These are phyloP conservation scores for Poeciliopsis gracilis DNA, from an alignment of 2,797 vertebrate species.

Conservation along the genomic window DNA sequence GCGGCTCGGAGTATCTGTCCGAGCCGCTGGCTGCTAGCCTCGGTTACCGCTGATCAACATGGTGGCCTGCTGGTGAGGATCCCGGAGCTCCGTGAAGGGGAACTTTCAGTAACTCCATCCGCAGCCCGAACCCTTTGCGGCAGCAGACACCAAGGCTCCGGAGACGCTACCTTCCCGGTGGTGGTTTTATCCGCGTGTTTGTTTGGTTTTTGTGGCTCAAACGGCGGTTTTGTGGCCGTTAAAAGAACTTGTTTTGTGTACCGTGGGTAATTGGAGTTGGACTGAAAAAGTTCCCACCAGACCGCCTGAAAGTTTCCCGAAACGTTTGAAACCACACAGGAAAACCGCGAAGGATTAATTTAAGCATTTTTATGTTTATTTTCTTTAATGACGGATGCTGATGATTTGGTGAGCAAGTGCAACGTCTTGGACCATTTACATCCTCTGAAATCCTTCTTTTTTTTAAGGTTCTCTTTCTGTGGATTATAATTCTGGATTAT, in stretches of 20 bases:
- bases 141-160: background rate
- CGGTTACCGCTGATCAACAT: slow-evolving; percentile 67
- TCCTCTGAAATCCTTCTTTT: slow-evolving; percentile 5
- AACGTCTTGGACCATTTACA: slow-evolving; percentile 14
- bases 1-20: slow-evolving; percentile 16
- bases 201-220: background rate
- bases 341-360: background rate
- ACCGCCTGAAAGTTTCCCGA: slow-evolving; percentile 27
- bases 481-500: slow-evolving; percentile 72
- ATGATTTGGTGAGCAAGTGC: slow-evolving; percentile 37
- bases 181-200: background rate
- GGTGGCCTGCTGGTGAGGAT: slow-evolving; percentile 60
- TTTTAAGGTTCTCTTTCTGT: slow-evolving; percentile 4
- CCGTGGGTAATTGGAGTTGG: slow-evolving; percentile 37
- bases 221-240: slow-evolving; percentile 15
- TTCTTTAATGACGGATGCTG: slow-evolving; percentile 5
- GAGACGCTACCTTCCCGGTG: rapidly evolving
- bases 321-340: slow-evolving; percentile 6
- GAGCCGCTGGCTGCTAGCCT: slow-evolving; percentile 45
- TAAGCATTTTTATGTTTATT: background rate
- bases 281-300: slow-evolving; percentile 40
- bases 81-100: slow-evolving; percentile 20
- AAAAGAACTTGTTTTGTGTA: slow-evolving; percentile 26
- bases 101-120: slow-evolving; percentile 5
- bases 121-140: background rate